Evolutionary conservation across 2,888 invertebrate genomes (phyloP), one percentile per base, ranked within the genome.

Genomic region (Stenoptilia bipunctidactyla): DNA sequence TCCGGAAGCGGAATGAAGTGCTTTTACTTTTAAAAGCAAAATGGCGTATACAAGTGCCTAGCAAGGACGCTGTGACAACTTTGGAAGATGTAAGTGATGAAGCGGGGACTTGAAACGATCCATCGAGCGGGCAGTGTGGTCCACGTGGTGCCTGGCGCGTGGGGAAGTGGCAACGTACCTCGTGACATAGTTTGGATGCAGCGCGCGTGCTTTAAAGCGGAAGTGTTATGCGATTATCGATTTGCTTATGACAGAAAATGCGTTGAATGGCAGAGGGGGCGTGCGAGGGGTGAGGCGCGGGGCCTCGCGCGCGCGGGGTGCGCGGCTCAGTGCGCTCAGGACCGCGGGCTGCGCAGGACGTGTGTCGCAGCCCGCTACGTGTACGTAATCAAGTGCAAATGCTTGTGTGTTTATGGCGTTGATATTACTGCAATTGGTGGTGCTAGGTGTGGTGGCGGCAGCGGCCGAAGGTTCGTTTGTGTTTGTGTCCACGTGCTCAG

Each of bases 371-470:
- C 54, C 52, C 52, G 53, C 57, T 53, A 57, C 58, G 66, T 68
- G 49, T 62, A 51, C 55, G 62, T 76, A 80, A 82, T 75, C 73
- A 76, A 67, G 82, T 85, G 86, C 89, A 88, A 88, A 89, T 89
- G 90, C 87, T 85, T 86, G 85, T 85, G 86, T 86, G 88, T 89
- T 87, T 89, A 90, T 91, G 90, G 91, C 91, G 90, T 87, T 90
- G 87, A 87, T 88, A 88, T 88, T 89, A 86, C 86, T 89, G 86
- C 88, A 87, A 86, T 86, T 89, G 87, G 82, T 86, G 74, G 71
- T 77, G 74, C 64, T 82, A 77, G 82, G 73, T 66, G 82, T 70
- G 69, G 69, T 73, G 59, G 73, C 75, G 72, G 80, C 76, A 65
- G 77, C 77, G 54, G 75, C 76, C 60, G 72, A 70, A 65, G 82